Conservation (phyloP, 2,113 vertebrate species). For the Rhinolophus ferrumequinum region DNA sequence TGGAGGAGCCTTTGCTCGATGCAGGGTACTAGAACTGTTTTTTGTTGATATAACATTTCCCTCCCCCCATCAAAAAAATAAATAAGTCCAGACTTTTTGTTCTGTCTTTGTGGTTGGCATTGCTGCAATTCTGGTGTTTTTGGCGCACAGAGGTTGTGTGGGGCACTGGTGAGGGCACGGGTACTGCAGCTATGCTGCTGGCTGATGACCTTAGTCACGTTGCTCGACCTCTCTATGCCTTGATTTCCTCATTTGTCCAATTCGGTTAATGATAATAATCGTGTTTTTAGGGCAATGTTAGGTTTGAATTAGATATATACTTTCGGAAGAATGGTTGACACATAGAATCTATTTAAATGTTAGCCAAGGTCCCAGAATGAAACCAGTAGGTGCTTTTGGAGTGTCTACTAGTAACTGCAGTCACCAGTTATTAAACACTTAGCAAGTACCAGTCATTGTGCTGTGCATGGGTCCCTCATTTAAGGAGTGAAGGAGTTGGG, state of each 20-base stretch:
- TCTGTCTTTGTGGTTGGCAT: neutral
- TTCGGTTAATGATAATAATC: neutral
- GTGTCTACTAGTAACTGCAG: neutral
- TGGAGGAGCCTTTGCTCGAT: neutral
- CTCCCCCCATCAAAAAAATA: neutral
- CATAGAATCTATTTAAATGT: neutral
- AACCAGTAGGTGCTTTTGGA: neutral
- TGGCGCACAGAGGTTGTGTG: neutral
- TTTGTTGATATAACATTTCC: neutral
- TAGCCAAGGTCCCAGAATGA: neutral
- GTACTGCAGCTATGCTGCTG: neutral
- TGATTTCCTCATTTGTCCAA: neutral
- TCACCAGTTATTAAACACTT: neutral
- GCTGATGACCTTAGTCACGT: neutral
- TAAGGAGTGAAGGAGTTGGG: neutral
- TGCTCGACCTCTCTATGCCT: neutral
- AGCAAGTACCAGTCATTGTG: neutral
- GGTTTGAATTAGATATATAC: neutral
- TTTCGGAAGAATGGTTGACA: neutral
- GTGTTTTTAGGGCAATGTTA: neutral
- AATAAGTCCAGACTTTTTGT: neutral
- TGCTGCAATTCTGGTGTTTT: neutral
- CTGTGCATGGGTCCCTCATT: neutral
- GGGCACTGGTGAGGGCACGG: accelerated
- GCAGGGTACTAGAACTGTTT: neutral